Evolutionary conservation across 1,140 invertebrate genomes (phyloP).

Genomic region (Temnothorax curvispinosus): DNA sequence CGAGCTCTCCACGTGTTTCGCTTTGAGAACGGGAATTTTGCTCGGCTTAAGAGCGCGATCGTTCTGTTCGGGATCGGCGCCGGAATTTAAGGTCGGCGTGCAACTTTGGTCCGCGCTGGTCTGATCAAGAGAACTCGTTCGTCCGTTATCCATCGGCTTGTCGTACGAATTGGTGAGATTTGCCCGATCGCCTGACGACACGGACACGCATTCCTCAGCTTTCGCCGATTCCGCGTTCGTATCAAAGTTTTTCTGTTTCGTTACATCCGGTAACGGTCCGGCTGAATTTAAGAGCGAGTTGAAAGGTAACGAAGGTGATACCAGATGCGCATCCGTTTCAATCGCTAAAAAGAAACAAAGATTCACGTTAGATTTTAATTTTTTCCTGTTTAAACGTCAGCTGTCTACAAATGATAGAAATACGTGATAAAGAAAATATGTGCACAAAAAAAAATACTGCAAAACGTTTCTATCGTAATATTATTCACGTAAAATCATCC

Average conservation of each 20-base stretch:
- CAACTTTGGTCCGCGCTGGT: constrained; percentile 20
- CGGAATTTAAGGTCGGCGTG: constrained; percentile 6
- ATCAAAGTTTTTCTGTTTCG: constrained; percentile 42
- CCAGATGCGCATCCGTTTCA: constrained; percentile 23
- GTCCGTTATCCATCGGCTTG: constrained; percentile 42
- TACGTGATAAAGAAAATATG: background rate
- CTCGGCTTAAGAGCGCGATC: constrained; percentile 79
- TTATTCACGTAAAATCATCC: background rate
- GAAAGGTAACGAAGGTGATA: constrained; percentile 34
- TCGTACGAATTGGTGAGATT: constrained; percentile 18
- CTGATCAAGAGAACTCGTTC: constrained; percentile 38
- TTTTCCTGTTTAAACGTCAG: background rate
- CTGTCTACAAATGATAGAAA: background rate
- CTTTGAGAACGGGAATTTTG: constrained; percentile 78
- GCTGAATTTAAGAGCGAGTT: constrained; percentile 34
- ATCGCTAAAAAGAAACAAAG: constrained; percentile 39
- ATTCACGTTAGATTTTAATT: background rate
- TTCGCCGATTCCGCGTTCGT: constrained; percentile 41
- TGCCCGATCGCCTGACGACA: background rate
- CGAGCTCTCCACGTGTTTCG: constrained; percentile 76
- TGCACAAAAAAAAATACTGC: background rate
- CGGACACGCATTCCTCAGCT: constrained; percentile 43
- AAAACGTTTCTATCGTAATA: background rate
- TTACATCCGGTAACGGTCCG: constrained; percentile 43
- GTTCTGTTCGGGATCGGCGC: constrained; percentile 47